Evolutionary conservation across 2,113 vertebrate genomes (phyloP).

Genomic region (Equus quagga): DNA sequence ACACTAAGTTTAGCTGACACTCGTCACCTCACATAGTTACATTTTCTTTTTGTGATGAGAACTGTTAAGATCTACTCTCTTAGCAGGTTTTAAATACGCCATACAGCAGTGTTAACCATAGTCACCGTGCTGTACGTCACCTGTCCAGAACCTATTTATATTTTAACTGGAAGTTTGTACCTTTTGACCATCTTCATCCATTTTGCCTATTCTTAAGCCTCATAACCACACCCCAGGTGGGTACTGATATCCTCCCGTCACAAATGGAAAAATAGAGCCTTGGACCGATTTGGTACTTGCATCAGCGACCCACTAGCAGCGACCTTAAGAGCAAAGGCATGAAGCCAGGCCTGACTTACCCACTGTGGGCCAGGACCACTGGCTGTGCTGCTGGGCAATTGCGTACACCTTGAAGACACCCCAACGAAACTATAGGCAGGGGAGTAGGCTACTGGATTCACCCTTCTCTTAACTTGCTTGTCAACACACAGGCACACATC

Average conservation of each 20-base stretch:
- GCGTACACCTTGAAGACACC: accelerated
- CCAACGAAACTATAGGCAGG: neutral
- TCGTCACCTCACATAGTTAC: too few relatives aligned
- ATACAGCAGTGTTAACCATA: neutral
- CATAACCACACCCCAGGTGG: accelerated
- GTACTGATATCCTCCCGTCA: accelerated
- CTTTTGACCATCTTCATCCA: neutral
- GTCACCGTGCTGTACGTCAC: accelerated
- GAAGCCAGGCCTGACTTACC: too few relatives aligned
- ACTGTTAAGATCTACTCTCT: too few relatives aligned
- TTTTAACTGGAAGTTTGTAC: accelerated
- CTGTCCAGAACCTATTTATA: neutral
- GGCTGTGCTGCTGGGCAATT: accelerated
- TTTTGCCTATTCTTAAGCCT: neutral
- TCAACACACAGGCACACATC: accelerated
- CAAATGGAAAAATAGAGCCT: neutral
- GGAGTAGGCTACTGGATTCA: accelerated
- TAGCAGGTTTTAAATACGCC: neutral
- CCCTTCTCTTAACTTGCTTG: neutral
- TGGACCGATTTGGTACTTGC: accelerated
- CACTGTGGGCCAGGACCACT: accelerated
- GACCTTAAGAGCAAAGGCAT: accelerated
- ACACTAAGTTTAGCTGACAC: accelerated
- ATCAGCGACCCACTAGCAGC: neutral
- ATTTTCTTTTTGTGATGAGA: neutral